A percentile compares a stretch with the other conserved stretches of the same genome.
These are phyloP conservation scores for Charina bottae DNA, from an alignment of 2,113 vertebrate genomes.

Conservation along the genomic window DNA sequence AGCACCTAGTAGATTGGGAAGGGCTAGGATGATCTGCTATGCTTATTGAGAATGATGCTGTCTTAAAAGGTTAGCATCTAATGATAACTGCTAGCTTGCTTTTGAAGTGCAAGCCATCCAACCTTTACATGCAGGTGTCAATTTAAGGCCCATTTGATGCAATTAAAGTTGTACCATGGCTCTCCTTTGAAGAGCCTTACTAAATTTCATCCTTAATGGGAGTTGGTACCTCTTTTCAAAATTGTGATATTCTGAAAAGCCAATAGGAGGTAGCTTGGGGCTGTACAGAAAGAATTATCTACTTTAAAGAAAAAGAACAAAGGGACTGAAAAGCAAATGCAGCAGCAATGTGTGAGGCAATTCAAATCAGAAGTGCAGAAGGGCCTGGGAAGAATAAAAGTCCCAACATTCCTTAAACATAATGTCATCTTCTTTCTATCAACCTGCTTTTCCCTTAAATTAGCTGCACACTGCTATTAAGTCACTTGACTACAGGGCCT, in stretches of 20 bases:
- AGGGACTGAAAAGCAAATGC: not conserved
- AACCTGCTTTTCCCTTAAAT: not conserved
- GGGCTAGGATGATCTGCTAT: not conserved
- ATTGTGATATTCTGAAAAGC: slow-evolving; percentile 10
- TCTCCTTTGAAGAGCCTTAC: slow-evolving; percentile 15
- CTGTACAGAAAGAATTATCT: not conserved
- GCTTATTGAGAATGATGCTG: not conserved
- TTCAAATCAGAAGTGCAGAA: not conserved
- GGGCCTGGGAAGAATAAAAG: not conserved
- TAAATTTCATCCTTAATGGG: slow-evolving; percentile 31
- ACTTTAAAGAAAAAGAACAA: not conserved
- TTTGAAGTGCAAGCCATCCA: slow-evolving; percentile 37
- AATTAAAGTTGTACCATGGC: not conserved
- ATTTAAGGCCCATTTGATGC: slow-evolving; percentile 35
- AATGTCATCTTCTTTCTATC: not conserved
- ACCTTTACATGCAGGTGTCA: slow-evolving; percentile 27
- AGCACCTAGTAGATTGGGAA: not conserved
- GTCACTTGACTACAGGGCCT: not conserved
- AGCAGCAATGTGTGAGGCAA: not conserved
- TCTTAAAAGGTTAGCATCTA: not conserved
- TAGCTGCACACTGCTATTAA: not conserved
- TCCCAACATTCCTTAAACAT: not conserved
- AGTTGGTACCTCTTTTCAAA: slow-evolving; percentile 13
- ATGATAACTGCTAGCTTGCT: not conserved
- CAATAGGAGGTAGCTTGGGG: not conserved